Base-by-base conservation (phyloP, 1,140 invertebrate species). In the Tetramorium parvispinum region DNA sequence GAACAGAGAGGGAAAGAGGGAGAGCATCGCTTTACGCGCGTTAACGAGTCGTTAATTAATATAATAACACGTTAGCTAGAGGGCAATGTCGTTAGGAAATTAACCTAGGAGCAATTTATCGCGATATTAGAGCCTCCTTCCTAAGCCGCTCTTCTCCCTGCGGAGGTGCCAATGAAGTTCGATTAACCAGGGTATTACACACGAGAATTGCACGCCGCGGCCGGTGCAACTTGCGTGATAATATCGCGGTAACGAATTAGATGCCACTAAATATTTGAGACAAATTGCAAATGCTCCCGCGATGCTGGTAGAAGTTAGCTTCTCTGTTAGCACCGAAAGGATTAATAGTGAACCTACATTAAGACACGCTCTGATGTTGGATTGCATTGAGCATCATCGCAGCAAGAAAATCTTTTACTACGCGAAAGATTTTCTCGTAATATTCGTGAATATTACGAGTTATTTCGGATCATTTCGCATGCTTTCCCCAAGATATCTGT, bases 91-190 rank as follows among this genome's bases (percentile, higher is more conserved):
- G 43, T 82, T 63, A 79, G 66, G 21, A 76, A 86, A 88, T 86
- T 86, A 86, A 81, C 43, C 51, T 40, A 63, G 27, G 53, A 81
- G 75, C 85, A 86, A 88, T 88, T 88, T 88, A 78, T 88, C 68
- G 65, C 59, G 85, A 82, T 79, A 88, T 86, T 86, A 81, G 57
- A 68, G 55, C 68, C 57, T 75, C 63, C 66, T 27, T 32, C 66
- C 51, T 82, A 73, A 82, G 66, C 53, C n/a, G 40, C 24, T 59
- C 79, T 73, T n/a, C 40, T 85, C 43, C 75, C 70, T 78, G 43
- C 71, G 73, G 63, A 77, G 81, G 61, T 70, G 85, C 57, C 85
- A 86, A 86, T 88, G 85, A 88, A 88, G 85, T 86, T 86, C 68
- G 55, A 86, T 86, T 86, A 88, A 68, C 27, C 7, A 53, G 51